These are phyloP conservation scores for Halesus radiatus DNA, from an alignment of 1,140 invertebrate species.

Conservation along the genomic window DNA sequence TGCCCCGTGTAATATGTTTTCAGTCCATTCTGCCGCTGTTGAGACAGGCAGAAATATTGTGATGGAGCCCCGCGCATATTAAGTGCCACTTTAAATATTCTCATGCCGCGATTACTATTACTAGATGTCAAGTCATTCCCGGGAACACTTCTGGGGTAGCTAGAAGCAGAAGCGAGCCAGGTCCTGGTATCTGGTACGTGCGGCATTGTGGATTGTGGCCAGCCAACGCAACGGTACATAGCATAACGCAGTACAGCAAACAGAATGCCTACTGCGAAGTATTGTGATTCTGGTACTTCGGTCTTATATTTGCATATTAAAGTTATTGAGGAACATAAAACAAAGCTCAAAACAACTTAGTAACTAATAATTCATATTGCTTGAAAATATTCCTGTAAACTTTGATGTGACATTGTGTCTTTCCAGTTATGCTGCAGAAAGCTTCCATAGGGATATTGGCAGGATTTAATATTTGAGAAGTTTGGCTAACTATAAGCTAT, in stretches of 20 bases:
- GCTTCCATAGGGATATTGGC: too few relatives aligned
- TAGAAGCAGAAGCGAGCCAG: neutral
- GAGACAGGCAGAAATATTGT: conserved; percentile 25
- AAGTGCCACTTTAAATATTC: conserved; percentile 34
- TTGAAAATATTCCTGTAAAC: too few relatives aligned
- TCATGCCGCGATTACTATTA: conserved; percentile 13
- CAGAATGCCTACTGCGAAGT: too few relatives aligned
- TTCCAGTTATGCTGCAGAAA: too few relatives aligned
- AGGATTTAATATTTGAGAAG: too few relatives aligned
- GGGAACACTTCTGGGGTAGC: conserved; percentile 28
- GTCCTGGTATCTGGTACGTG: neutral
- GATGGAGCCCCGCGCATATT: conserved; percentile 18
- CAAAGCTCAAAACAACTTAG: too few relatives aligned
- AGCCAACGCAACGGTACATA: neutral
- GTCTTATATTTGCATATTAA: too few relatives aligned
- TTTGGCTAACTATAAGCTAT: too few relatives aligned
- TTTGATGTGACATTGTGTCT: too few relatives aligned
- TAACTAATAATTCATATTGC: too few relatives aligned
- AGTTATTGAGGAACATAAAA: too few relatives aligned
- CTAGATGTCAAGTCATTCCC: conserved; percentile 18
- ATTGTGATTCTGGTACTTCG: too few relatives aligned
- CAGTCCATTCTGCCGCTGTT: neutral
- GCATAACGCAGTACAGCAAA: neutral
- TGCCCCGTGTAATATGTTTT: neutral
- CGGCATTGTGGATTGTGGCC: neutral